Base-by-base conservation (phyloP, 2,888 invertebrate species). In the Apomyelois bistriatella region DNA sequence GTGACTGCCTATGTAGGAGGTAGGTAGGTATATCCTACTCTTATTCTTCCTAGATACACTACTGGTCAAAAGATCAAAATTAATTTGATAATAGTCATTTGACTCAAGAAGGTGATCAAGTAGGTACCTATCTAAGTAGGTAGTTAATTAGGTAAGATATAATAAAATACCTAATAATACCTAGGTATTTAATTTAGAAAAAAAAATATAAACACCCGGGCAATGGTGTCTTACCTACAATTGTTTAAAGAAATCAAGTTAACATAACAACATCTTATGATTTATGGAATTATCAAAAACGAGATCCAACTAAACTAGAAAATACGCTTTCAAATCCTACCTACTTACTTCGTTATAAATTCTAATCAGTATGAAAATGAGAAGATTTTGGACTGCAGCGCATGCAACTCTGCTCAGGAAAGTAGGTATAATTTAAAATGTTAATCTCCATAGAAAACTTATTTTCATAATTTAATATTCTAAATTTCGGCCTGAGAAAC, bases 321-420 rank as follows among this genome's bases (percentile, higher is more conserved):
- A 30, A 32, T 46, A 46, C 46, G 46, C 46, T 46, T 46, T 46
- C 46, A 46, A 32, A 32, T 16, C 10, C 5, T 46, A 46, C n/a
- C n/a, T n/a, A n/a, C n/a, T n/a, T n/a, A n/a, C 43, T 32, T 35
- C 32, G 46, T 46, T 46, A 32, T 4, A 46, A 46, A 46, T 46
- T 46, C 46, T 32, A 46, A 46, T 46, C 15, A 46, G 32, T 46
- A 46, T 46, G 32, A 46, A 46, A 46, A 32, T 46, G 32, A 46
- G 46, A 16, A 46, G 46, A 28, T 46, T 46, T 46, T 16, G 32
- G 10, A 32, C 46, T 15, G 15, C 8, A 32, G 15, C 5, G 16
- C 46, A 32, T 46, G 15, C 46, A 46, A 10, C 32, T 15, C n/a
- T 13, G n/a, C 16, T 41, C 41, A 30, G 30, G 43, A 43, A 43